These are phyloP conservation scores for Panthera uncia DNA, from an alignment of 2,113 vertebrate genomes.

Conservation along the genomic window DNA sequence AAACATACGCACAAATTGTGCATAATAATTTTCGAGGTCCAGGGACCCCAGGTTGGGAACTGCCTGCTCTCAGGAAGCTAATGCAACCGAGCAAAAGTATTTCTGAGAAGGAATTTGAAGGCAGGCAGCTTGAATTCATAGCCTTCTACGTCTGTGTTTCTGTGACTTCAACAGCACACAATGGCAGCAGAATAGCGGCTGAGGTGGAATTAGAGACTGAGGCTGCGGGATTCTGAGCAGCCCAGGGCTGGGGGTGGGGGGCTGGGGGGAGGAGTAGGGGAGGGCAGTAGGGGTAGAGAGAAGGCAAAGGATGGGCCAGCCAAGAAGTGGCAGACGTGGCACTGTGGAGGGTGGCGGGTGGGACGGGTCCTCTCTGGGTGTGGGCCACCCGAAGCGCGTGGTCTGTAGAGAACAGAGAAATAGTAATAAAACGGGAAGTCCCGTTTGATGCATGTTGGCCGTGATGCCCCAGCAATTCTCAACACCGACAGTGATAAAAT, in stretches of 20 bases:
- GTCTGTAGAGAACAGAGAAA: neutral
- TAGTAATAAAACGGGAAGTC: neutral
- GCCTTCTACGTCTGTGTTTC: neutral
- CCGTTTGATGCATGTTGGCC: neutral
- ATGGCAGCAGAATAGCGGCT: neutral
- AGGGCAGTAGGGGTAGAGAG: accelerated
- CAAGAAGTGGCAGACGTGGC: neutral
- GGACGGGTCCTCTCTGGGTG: neutral
- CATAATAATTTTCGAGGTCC: neutral
- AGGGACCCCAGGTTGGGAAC: neutral
- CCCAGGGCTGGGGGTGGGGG: accelerated
- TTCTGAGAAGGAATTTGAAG: neutral
- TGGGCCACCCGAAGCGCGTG: accelerated
- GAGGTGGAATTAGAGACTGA: neutral
- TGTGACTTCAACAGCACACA: neutral
- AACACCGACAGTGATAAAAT: neutral
- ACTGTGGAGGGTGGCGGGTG: accelerated
- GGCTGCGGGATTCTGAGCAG: neutral
- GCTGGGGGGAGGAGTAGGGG: neutral
- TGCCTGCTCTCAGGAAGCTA: neutral
- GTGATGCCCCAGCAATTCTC: neutral
- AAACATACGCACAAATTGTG: neutral
- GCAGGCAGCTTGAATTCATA: neutral
- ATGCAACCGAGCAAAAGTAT: neutral
- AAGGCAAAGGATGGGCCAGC: neutral